Percentiles rank a stretch among this genome's conserved stretches.
phyloP scores from a whole-genome alignment of 2,888 invertebrate species.

The Nesidiocoris tenuis region DNA sequence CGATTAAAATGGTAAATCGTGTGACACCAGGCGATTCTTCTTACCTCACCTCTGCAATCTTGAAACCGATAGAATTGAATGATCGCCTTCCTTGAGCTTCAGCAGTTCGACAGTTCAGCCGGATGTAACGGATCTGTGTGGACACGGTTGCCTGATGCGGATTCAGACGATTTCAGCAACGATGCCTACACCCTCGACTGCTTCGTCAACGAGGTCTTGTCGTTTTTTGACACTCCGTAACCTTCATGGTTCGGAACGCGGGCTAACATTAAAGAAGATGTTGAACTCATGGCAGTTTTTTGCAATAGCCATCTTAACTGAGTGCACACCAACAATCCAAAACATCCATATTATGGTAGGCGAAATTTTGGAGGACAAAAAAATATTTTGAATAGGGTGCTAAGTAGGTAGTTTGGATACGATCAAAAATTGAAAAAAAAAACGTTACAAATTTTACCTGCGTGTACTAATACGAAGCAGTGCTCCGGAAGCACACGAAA shows the following conservation, averaged over 20 bases:
- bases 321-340: too few relatives aligned
- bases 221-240: not conserved
- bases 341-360: too few relatives aligned
- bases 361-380: too few relatives aligned
- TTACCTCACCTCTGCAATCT: not conserved
- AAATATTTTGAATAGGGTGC: too few relatives aligned
- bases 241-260: not conserved
- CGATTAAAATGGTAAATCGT: not conserved
- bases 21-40: not conserved
- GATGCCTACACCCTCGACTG: not conserved
- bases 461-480: too few relatives aligned
- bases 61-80: not conserved
- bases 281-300: too few relatives aligned
- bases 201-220: not conserved
- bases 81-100: not conserved
- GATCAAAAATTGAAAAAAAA: too few relatives aligned
- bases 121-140: not conserved
- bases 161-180: not conserved
- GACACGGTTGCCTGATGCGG: not conserved
- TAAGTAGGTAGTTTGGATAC: too few relatives aligned
- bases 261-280: too few relatives aligned
- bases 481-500: too few relatives aligned
- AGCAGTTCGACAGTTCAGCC: not conserved
- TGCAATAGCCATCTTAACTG: too few relatives aligned
- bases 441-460: too few relatives aligned